Conservation (phyloP, 2,797 vertebrate genomes). For the Lutjanus campechanus region DNA sequence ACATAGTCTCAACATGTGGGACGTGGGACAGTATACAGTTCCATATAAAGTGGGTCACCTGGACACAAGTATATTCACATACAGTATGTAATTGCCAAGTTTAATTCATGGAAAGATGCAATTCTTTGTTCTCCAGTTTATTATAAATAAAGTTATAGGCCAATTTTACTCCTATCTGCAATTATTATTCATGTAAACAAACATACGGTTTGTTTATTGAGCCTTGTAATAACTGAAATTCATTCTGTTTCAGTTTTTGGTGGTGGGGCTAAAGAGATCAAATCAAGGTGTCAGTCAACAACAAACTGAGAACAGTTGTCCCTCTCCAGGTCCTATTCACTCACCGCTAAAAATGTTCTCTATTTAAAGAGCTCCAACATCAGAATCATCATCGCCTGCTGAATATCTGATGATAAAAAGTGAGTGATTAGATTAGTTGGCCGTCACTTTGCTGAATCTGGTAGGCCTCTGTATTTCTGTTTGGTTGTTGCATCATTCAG, state of each 20-base stretch:
- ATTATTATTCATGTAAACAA: not conserved
- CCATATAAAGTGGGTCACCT: too few species aligned
- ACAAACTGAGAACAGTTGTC: slow-evolving; percentile 7
- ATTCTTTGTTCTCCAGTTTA: not conserved
- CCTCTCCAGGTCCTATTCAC: not conserved
- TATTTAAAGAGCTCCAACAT: slow-evolving; percentile 3
- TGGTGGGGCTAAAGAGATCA: slow-evolving; percentile 2
- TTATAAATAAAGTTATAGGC: not conserved
- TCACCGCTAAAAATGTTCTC: not conserved
- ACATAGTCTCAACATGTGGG: too few species aligned
- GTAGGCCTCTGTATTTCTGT: not conserved
- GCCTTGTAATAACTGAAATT: not conserved
- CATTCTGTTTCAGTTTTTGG: not conserved
- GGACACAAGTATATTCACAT: not conserved
- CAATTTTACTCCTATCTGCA: not conserved
- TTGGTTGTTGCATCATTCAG: slow-evolving; percentile 45
- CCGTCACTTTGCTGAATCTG: not conserved
- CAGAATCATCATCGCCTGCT: slow-evolving; percentile 23
- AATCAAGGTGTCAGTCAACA: slow-evolving; percentile 21
- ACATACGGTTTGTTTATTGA: not conserved
- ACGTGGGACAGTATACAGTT: too few species aligned
- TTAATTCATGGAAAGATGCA: not conserved
- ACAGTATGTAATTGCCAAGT: not conserved
- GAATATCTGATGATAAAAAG: slow-evolving; percentile 14
- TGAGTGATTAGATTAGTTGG: slow-evolving; percentile 10